phyloP scores from a whole-genome alignment of 2,113 vertebrate species.

The Phylloscopus trochilus region DNA sequence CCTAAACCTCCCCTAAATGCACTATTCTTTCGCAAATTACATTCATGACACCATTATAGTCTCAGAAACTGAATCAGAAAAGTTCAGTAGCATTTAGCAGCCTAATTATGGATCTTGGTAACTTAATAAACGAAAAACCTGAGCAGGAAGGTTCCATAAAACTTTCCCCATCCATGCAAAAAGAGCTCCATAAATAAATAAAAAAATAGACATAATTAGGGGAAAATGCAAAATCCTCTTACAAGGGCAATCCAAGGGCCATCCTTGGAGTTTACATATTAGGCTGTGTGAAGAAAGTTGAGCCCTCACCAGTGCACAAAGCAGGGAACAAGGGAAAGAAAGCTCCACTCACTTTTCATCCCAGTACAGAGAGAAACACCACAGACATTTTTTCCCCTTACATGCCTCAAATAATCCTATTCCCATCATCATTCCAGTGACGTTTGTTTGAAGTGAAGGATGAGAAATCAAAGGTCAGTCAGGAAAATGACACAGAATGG shows the following conservation, averaged over 20 bases:
- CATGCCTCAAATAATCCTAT: fast-evolving
- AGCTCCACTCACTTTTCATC: neutral
- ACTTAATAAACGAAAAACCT: neutral
- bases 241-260: neutral
- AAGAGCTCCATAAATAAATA: neutral
- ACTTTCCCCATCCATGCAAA: neutral
- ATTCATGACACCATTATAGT: neutral
- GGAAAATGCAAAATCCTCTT: neutral
- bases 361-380: neutral
- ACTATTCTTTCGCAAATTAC: neutral
- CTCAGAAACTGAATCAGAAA: neutral
- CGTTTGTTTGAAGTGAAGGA: neutral
- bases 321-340: neutral
- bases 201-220: neutral
- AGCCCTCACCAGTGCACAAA: neutral
- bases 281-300: neutral
- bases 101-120: neutral
- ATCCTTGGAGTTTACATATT: neutral
- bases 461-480: neutral
- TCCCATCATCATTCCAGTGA: neutral
- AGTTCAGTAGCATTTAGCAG: neutral
- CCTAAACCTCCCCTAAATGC: neutral
- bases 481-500: neutral
- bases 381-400: neutral
- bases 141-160: neutral